phyloP scores from a whole-genome alignment of 2,797 vertebrate species.

The Hydrocynus forskahlii region DNA sequence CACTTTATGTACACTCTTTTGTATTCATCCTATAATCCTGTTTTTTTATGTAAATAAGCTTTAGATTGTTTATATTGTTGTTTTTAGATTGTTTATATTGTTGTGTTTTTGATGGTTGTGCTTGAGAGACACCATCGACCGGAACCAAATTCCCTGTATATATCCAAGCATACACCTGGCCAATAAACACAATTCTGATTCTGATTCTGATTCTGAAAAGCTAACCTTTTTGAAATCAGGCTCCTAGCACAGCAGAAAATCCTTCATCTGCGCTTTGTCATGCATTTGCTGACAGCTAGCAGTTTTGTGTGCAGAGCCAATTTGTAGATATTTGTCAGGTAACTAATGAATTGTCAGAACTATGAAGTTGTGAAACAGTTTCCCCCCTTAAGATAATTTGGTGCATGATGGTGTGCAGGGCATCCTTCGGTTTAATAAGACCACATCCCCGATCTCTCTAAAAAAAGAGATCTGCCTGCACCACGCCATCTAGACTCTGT shows the following conservation, averaged over 20 bases:
- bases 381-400: background rate
- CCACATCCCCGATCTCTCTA: background rate
- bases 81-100: too few species aligned
- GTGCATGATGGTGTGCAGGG: background rate
- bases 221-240: background rate
- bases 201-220: too few species aligned
- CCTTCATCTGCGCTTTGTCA: background rate
- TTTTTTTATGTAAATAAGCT: too few species aligned
- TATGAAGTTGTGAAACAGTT: background rate
- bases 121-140: too few species aligned
- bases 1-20: too few species aligned
- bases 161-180: too few species aligned
- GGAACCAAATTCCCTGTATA: too few species aligned
- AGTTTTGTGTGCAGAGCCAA: background rate
- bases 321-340: background rate
- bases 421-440: slow-evolving; percentile 20
- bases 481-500: slow-evolving; percentile 3
- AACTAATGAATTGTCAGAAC: background rate
- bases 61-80: too few species aligned
- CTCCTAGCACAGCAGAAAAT: background rate
- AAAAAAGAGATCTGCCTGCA: slow-evolving; percentile 8
- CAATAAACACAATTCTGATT: too few species aligned
- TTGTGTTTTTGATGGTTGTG: too few species aligned
- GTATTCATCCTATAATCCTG: too few species aligned
- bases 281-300: background rate